phyloP scores from a whole-genome alignment of 2,888 invertebrate genomes.

The Anoncus sp. region DNA sequence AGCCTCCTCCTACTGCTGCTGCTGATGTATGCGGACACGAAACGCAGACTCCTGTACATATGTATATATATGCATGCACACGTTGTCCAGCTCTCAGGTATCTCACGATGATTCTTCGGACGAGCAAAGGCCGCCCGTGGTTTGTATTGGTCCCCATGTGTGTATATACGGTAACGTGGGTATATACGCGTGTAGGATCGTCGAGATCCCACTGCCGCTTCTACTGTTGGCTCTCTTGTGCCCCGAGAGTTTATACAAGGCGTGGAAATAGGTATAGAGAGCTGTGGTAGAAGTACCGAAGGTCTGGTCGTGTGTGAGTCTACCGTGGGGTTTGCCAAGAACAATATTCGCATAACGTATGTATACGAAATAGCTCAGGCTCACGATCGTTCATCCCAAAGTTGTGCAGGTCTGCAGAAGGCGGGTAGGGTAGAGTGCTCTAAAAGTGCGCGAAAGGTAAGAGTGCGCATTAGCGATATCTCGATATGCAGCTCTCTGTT shows the following conservation, averaged over 20 bases:
- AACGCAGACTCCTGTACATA: conserved; percentile 40
- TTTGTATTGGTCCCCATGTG: conserved; percentile 20
- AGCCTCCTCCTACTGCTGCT: conserved; percentile 20
- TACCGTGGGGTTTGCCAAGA: conserved; percentile 76
- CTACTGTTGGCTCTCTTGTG: conserved; percentile 32
- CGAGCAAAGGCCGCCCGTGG: neutral
- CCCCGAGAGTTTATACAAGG: conserved; percentile 57
- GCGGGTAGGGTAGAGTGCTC: no score
- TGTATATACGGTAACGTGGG: neutral
- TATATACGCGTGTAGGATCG: conserved; percentile 46
- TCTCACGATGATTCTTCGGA: conserved; percentile 39
- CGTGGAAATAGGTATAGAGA: no score
- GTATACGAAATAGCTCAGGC: conserved; percentile 67
- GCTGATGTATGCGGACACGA: conserved; percentile 12
- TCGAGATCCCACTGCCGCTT: conserved; percentile 16
- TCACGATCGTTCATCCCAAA: conserved; percentile 39
- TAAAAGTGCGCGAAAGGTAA: no score
- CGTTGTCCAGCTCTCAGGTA: conserved; percentile 25
- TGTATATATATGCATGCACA: conserved; percentile 10
- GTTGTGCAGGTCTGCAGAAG: conserved; percentile 13
- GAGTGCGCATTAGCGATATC: no score
- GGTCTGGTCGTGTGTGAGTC: no score
- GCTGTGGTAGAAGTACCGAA: no score
- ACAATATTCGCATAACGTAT: conserved; percentile 77
- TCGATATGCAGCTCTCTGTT: no score